Base-by-base conservation (phyloP, 2,888 invertebrate species). In the Enchytraeus crypticus region DNA sequence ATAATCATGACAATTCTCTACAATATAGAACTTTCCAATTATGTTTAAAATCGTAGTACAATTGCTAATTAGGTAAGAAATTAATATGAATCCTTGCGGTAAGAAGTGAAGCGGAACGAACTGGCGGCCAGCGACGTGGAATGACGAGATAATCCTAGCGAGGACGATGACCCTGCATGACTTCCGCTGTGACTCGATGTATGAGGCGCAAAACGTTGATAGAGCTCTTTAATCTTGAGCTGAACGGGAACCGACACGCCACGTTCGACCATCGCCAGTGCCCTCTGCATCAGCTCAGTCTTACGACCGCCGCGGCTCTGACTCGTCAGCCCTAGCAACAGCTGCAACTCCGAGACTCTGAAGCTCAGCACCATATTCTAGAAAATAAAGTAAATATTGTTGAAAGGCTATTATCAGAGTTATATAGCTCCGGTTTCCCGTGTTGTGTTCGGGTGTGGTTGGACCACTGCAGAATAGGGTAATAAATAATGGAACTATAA, bases 261-360 rank as follows among this genome's bases (percentile, higher is more conserved):
- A n/a, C 55, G 34, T 23, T 62, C 62, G 5, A 62, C 81, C 69
- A 89, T 82, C 74, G 87, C 85, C 70, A 88, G 74, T 63, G 89
- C 88, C 72, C 89, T 57, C 65, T 84, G 83, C 80, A 88, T 87
- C 61, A 90, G 81, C 79, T 90, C 89, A 72, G 83, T 84, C 82
- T 90, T 90, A 74, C 88, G 83, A 66, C 89, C 90, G 71, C 85
- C 85, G 79, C 87, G 87, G 74, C 87, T 88, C 77, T 86, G 84
- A 70, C 88, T 88, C 71, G 88, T 86, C 80, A 85, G 88, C 73
- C 87, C 87, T 76, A 90, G 83, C 76, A 90, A 82, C 81, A 86
- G 86, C 82, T 89, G 89, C 76, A 90, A 85, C 80, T 89, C 90
- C 78, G 87, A 87, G 71, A 89, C 89, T 73, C 90, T 85, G 82